These are phyloP conservation scores for Conops quadrifasciatus DNA, from an alignment of 2,888 invertebrate genomes.

Conservation along the genomic window DNA sequence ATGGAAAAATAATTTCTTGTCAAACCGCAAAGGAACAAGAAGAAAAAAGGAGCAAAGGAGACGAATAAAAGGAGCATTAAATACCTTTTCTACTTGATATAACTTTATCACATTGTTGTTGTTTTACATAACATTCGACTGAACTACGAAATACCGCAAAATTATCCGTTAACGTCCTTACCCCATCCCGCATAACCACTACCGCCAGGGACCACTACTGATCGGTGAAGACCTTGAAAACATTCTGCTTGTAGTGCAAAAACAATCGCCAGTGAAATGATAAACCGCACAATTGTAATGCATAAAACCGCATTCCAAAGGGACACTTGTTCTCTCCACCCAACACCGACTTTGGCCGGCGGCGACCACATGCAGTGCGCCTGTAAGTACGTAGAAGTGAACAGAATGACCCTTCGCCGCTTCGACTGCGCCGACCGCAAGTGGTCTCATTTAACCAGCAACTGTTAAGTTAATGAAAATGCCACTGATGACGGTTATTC, in stretches of 20 bases:
- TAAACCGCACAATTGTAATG: slow-evolving; percentile 27
- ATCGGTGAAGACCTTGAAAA: slow-evolving; percentile 39
- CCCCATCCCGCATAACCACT: background rate
- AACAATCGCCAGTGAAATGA: slow-evolving; percentile 1
- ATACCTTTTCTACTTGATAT: background rate
- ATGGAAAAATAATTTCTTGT: slow-evolving; percentile 14
- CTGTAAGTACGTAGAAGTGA: too few species aligned
- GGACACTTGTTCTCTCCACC: background rate
- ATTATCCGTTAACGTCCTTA: background rate
- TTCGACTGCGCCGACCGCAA: slow-evolving; percentile 22
- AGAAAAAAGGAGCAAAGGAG: background rate
- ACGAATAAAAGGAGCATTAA: slow-evolving; percentile 4
- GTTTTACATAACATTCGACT: slow-evolving; percentile 33
- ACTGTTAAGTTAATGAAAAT: slow-evolving; percentile 6
- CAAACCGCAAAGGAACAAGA: slow-evolving; percentile 5
- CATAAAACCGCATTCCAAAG: slow-evolving; percentile 34
- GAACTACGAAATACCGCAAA: slow-evolving; percentile 39
- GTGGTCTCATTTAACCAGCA: slow-evolving; percentile 19
- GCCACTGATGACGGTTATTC: background rate
- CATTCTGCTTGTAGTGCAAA: background rate
- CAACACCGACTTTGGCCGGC: background rate
- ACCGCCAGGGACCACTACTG: background rate
- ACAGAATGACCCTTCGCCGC: background rate
- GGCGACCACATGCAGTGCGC: background rate
- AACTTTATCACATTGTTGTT: too few species aligned